Conservation (phyloP, 2,113 vertebrate species). For the Menidia beryllina region DNA sequence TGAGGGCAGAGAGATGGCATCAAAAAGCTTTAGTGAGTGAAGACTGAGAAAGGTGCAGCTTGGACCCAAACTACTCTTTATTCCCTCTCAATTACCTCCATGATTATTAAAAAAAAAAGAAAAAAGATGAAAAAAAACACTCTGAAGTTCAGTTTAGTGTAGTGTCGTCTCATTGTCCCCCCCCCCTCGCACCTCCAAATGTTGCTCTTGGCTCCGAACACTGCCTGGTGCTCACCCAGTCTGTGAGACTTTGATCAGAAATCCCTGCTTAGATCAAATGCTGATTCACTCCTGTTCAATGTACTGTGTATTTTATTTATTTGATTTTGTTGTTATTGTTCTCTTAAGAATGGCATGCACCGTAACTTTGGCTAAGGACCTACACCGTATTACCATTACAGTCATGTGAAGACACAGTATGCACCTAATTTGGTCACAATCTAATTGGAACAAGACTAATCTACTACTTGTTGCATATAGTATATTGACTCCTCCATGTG, state of each 20-base stretch:
- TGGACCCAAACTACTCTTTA: conserved; percentile 72
- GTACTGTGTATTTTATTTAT: conserved; percentile 77
- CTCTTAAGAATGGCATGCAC: conserved; percentile 80
- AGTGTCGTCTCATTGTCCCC: conserved; percentile 55
- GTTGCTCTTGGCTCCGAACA: conserved; percentile 72
- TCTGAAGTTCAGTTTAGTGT: conserved; percentile 68
- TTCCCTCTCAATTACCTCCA: conserved; percentile 67
- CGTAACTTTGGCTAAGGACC: conserved; percentile 49
- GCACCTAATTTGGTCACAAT: conserved; percentile 20
- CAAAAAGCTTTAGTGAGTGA: conserved; percentile 77
- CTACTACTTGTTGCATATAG: conserved; percentile 40
- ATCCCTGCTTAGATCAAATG: conserved; percentile 64
- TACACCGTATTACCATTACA: conserved; percentile 9
- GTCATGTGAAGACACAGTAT: neutral
- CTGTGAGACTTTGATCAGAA: conserved; percentile 64
- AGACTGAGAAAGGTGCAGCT: conserved; percentile 69
- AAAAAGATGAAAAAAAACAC: conserved; percentile 27
- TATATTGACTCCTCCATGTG: conserved; percentile 24
- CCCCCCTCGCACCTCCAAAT: conserved; percentile 48
- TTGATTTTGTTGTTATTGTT: conserved; percentile 49
- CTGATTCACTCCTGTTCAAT: conserved; percentile 69
- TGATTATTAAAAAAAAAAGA: conserved; percentile 12
- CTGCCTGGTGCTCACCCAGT: conserved; percentile 83
- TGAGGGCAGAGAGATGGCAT: conserved; percentile 26
- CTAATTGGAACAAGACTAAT: conserved; percentile 34